phyloP scores from a whole-genome alignment of 2,113 vertebrate genomes.

The Channa argus region DNA sequence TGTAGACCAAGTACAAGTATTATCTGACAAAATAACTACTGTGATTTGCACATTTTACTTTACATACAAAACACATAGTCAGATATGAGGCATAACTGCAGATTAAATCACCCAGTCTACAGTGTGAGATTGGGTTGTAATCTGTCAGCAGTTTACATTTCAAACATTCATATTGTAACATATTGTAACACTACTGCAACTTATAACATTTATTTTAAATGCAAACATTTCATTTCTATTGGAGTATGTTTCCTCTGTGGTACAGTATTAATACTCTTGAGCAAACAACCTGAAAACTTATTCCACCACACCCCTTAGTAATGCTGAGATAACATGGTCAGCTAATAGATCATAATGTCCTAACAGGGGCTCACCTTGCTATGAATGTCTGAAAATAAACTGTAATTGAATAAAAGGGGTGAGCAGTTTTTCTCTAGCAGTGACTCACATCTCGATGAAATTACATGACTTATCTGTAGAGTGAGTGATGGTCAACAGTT shows the following conservation, averaged over 20 bases:
- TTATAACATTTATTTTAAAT: not conserved
- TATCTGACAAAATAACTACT: too few relatives aligned
- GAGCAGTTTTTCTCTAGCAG: not conserved
- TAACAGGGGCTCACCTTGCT: not conserved
- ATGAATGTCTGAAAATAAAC: slow-evolving; percentile 2
- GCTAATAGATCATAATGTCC: not conserved
- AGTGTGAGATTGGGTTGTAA: too few relatives aligned
- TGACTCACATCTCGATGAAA: not conserved
- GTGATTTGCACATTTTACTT: too few relatives aligned
- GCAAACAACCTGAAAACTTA: not conserved
- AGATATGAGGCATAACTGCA: too few relatives aligned
- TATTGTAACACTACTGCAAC: not conserved
- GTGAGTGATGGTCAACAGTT: not conserved
- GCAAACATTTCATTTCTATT: not conserved
- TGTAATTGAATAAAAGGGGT: too few relatives aligned
- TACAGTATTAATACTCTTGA: slow-evolving; percentile 4
- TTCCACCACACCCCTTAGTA: not conserved
- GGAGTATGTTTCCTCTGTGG: not conserved
- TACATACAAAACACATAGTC: too few relatives aligned
- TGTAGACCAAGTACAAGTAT: too few relatives aligned
- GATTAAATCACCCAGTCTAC: too few relatives aligned
- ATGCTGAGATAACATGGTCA: not conserved
- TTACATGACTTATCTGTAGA: not conserved
- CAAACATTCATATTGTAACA: not conserved
- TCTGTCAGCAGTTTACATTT: too few relatives aligned